phyloP scores from a whole-genome alignment of 2,888 invertebrate species.

The Eupithecia abbreviata region DNA sequence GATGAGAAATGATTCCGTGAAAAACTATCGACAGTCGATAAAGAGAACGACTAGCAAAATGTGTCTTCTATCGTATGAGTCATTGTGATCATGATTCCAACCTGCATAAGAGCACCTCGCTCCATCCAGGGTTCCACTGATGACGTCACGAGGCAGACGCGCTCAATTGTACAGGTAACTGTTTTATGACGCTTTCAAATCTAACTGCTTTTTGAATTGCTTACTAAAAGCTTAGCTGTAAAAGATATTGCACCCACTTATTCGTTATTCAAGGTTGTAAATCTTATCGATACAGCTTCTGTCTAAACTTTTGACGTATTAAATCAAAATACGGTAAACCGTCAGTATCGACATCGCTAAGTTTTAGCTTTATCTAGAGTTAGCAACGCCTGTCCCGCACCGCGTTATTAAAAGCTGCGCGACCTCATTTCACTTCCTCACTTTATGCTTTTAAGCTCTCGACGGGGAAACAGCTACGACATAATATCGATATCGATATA shows the following conservation, averaged over 20 bases:
- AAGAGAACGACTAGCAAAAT: conserved; percentile 18
- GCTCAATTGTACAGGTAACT: conserved; percentile 88
- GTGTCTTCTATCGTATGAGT: conserved; percentile 34
- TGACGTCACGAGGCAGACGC: conserved; percentile 88
- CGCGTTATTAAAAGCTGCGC: conserved; percentile 75
- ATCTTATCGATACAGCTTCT: conserved; percentile 1
- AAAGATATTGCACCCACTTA: conserved; percentile 4
- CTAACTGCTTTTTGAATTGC: conserved; percentile 25
- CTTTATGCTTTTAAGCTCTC: conserved; percentile 69
- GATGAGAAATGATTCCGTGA: conserved; percentile 15
- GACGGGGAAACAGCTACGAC: conserved; percentile 49
- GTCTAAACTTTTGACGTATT: neutral
- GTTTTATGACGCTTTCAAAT: conserved; percentile 24
- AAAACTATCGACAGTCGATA: conserved; percentile 25
- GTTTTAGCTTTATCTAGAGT: conserved; percentile 40
- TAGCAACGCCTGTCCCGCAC: conserved; percentile 58
- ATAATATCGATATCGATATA: conserved; percentile 46
- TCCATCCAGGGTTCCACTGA: conserved; percentile 90
- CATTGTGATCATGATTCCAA: conserved; percentile 84
- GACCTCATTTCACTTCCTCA: conserved; percentile 78
- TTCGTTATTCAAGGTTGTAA: neutral
- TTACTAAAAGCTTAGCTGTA: conserved; percentile 25
- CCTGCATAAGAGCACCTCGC: conserved; percentile 88
- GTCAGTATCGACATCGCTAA: conserved; percentile 18
- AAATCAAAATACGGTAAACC: neutral